phyloP scores from a whole-genome alignment of 2,113 vertebrate species.

The Anarhynchus alexandrinus region DNA sequence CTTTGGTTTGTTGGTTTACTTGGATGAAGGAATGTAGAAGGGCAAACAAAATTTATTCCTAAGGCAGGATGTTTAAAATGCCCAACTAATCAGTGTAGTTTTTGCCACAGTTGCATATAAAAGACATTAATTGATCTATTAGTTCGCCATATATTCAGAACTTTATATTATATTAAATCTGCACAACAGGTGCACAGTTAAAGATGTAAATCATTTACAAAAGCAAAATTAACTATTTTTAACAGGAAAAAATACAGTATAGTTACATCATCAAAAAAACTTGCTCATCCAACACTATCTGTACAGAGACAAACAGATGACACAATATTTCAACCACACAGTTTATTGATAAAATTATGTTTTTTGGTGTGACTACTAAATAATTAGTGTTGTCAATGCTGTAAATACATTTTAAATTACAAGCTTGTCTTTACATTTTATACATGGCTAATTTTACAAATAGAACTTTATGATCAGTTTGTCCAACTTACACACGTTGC shows the following conservation, averaged over 20 bases:
- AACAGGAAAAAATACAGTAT: not conserved
- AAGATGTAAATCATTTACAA: not conserved
- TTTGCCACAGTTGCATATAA: not conserved
- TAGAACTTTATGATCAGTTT: constrained; percentile 30
- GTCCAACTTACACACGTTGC: not conserved
- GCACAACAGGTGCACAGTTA: not conserved
- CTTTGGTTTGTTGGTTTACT: constrained; percentile 7
- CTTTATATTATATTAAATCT: not conserved
- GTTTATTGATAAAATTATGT: constrained; percentile 58
- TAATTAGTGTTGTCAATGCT: constrained; percentile 64
- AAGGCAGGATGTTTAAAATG: not conserved
- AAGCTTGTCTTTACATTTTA: constrained; percentile 67
- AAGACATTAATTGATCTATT: not conserved
- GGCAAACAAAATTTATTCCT: constrained; percentile 26
- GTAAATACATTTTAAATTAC: constrained; percentile 76
- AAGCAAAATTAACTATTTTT: constrained; percentile 36
- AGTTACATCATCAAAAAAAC: not conserved
- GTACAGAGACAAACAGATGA: not conserved
- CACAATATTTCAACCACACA: not conserved
- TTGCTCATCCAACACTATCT: not conserved
- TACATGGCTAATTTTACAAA: constrained; percentile 73
- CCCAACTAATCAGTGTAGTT: not conserved
- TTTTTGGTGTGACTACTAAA: constrained; percentile 20
- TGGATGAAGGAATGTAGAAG: constrained; percentile 18
- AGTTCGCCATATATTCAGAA: not conserved